phyloP scores from a whole-genome alignment of 2,113 vertebrate genomes.

The Sula dactylatra region DNA sequence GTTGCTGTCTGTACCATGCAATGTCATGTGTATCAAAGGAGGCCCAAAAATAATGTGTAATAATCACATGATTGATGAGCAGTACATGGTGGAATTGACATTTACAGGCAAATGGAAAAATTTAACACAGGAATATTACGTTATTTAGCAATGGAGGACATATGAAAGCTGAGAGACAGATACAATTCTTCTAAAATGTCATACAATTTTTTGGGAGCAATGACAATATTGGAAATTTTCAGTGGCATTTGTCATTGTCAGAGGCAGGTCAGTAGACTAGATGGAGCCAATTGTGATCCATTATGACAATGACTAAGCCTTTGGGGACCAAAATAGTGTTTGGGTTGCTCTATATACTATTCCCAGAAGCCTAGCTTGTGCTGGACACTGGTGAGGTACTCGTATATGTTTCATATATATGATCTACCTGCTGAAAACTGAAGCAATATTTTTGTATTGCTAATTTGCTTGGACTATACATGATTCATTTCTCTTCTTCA shows the following conservation, averaged over 20 bases:
- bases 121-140: not conserved
- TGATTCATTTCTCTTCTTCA: rapidly evolving
- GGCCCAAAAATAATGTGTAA: not conserved
- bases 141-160: not conserved
- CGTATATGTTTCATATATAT: not conserved
- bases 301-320: not conserved
- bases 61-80: not conserved
- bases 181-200: not conserved
- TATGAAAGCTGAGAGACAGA: not conserved
- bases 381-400: not conserved
- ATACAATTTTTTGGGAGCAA: not conserved
- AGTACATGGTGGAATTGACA: not conserved
- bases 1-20: not conserved
- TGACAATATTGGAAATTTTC: conserved; percentile 5
- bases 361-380: not conserved
- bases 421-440: not conserved
- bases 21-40: not conserved
- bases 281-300: conserved; percentile 39
- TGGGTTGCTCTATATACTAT: not conserved
- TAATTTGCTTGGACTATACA: not conserved
- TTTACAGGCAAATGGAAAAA: conserved; percentile 34
- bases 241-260: conserved; percentile 36
- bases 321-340: not conserved
- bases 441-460: not conserved
- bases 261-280: conserved; percentile 19